These are phyloP conservation scores for Stylophora pistillata DNA, from an alignment of 64 coral and sea anemone genomes.

Conservation along the genomic window DNA sequence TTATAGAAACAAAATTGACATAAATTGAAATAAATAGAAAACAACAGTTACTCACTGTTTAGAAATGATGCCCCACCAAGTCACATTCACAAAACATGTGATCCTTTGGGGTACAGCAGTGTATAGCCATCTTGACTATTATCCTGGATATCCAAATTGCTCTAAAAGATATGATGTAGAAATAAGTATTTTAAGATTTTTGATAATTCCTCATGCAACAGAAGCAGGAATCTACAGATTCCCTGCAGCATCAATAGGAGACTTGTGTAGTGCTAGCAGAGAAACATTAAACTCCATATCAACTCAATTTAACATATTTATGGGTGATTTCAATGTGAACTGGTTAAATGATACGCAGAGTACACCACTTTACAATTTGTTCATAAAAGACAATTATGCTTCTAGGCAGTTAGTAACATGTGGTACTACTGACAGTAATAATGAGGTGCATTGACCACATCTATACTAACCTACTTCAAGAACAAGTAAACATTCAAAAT, in stretches of 20 bases:
- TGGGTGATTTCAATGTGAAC: conserved; percentile 51
- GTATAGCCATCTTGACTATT: background rate
- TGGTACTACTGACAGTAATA: conserved; percentile 43
- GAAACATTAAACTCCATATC: background rate
- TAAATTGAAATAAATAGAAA: background rate
- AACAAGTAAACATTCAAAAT: background rate
- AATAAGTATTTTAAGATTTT: background rate
- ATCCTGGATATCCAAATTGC: background rate
- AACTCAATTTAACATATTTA: conserved; percentile 21
- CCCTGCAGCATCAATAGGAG: background rate
- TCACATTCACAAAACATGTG: background rate
- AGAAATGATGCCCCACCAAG: background rate
- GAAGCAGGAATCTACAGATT: background rate
- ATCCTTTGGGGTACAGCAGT: conserved; percentile 19
- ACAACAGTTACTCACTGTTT: background rate
- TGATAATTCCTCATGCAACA: background rate
- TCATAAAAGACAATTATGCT: conserved; percentile 22
- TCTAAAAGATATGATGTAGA: background rate
- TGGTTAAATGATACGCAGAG: conserved; percentile 26
- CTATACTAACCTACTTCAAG: conserved; percentile 29
- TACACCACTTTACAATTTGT: conserved; percentile 21
- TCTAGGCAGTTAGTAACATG: conserved; percentile 40
- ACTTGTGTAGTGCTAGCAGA: background rate
- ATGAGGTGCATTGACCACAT: conserved; percentile 26
- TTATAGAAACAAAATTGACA: background rate